Evolutionary conservation across 2,888 invertebrate genomes (phyloP), one percentile per base, ranked within the genome.

Genomic region (Heliconius sara): DNA sequence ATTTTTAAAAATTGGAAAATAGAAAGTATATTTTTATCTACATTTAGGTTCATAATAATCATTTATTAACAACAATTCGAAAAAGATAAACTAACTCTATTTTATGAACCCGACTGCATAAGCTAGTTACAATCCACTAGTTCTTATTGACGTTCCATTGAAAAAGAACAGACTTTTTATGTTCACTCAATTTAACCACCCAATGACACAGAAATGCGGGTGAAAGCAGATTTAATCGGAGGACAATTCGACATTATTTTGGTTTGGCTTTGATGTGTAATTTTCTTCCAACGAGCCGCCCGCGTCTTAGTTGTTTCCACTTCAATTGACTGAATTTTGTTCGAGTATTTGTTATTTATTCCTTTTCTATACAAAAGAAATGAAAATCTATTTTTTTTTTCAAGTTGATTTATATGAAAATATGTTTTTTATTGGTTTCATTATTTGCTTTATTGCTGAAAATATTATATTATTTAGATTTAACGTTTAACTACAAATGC

Each of bases 261-360:
- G 77, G 71, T 80, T 76, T 76, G 76, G 73, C 80, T 82, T 77
- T 80, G 79, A 79, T 80, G 76, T 80, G 79, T 79, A 79, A 82
- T 80, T 82, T 82, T 79, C 65, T 82, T 75, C 79, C 75, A 77
- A 79, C 77, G 86, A 85, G 86, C 84, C 83, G 84, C 86, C 86
- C 83, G 83, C 82, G 84, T 86, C 85, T 85, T 87, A 85, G 88
- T 90, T 88, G 87, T 86, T 88, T 87, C 86, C 86, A 84, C 84
- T 87, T 85, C 86, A 86, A 85, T 86, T 85, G 85, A 79, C 74
- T 68, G 67, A 68, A 25, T 67, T 30, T 76, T 27, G 57, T 47
- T 67, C 19, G 25, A 73, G 39, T 67, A 76, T 47, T 66, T 67
- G 60, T 72, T 78, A 47, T 52, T 72, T 30, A 72, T 52, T 34